A percentile compares a stretch with the other conserved stretches of the same genome.
Evolutionary conservation across 2,888 invertebrate genomes (phyloP).

Genomic region (Atrina japonica): DNA sequence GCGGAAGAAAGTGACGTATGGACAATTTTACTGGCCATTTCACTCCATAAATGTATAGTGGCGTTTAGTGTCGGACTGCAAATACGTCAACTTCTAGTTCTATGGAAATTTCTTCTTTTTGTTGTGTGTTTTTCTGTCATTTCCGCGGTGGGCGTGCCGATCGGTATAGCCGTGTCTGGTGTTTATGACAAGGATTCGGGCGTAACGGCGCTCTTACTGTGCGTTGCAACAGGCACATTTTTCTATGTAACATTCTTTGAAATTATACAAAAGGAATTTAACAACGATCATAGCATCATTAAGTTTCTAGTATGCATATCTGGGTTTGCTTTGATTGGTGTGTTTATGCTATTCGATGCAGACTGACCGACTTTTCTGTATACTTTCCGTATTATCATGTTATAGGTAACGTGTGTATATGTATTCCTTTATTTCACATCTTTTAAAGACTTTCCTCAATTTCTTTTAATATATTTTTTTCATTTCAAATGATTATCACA

Average conservation of each 20-base stretch:
- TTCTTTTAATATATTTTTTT: too few relatives aligned
- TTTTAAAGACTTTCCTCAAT: too few relatives aligned
- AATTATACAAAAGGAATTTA: conserved; percentile 87
- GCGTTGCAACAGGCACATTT: conserved; percentile 93
- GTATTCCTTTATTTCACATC: too few relatives aligned
- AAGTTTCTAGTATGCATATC: conserved; percentile 56
- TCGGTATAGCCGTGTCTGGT: not conserved
- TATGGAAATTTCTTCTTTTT: conserved; percentile 35
- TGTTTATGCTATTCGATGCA: conserved; percentile 9
- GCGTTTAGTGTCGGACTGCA: conserved; percentile 83
- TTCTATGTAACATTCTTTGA: conserved; percentile 97
- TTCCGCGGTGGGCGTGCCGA: conserved; percentile 43
- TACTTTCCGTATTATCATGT: too few relatives aligned
- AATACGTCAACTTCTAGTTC: conserved; percentile 76
- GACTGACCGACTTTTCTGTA: conserved; percentile 2
- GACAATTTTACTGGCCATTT: conserved; percentile 81
- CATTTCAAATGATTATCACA: too few relatives aligned
- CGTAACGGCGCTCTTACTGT: conserved; percentile 84
- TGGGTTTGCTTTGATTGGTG: conserved; percentile 18
- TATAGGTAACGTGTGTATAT: too few relatives aligned
- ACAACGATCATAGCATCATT: conserved; percentile 58
- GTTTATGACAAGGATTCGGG: conserved; percentile 59
- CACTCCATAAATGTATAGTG: conserved; percentile 83
- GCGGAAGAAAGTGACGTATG: conserved; percentile 64
- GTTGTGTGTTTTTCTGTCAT: conserved; percentile 50